Conservation (phyloP, 30 jellyfish, hydroid and myxozoan species). For the Phacellophora camtschatica region DNA sequence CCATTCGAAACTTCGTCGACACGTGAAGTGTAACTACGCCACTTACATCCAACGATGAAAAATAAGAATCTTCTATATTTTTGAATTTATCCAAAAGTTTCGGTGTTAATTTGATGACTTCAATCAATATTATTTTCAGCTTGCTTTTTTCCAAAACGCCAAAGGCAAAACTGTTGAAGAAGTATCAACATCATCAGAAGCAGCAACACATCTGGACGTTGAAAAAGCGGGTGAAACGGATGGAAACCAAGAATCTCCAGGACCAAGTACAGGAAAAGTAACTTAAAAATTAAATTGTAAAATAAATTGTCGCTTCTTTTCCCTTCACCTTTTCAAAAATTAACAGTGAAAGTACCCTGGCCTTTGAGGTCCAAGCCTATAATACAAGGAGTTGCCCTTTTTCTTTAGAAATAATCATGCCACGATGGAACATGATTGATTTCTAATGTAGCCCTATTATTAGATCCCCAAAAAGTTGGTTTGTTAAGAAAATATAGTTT, state of each 20-base stretch:
- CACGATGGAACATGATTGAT: neutral
- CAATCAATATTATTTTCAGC: conserved; percentile 28
- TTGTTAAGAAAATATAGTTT: neutral
- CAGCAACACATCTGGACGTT: neutral
- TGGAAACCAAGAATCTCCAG: conserved; percentile 30
- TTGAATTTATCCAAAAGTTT: neutral
- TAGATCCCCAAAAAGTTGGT: neutral
- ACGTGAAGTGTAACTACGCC: conserved; percentile 7
- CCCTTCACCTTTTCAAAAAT: neutral
- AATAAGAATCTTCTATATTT: neutral
- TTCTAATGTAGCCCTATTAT: neutral
- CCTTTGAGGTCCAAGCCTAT: neutral
- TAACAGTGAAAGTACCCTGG: neutral
- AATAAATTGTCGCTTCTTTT: neutral
- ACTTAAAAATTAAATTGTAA: neutral
- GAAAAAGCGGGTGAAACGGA: conserved; percentile 18
- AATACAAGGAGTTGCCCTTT: neutral
- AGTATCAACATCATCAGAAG: conserved; percentile 27
- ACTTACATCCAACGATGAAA: conserved; percentile 1
- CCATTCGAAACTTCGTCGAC: conserved; percentile 9
- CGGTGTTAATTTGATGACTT: neutral
- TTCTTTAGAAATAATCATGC: conserved; percentile 13
- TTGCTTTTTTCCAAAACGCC: conserved; percentile 46
- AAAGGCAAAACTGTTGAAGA: conserved; percentile 42
- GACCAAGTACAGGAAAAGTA: conserved; percentile 40